These are phyloP conservation scores for Eriocheir sinensis DNA, from an alignment of 1,140 invertebrate species.

Conservation along the genomic window DNA sequence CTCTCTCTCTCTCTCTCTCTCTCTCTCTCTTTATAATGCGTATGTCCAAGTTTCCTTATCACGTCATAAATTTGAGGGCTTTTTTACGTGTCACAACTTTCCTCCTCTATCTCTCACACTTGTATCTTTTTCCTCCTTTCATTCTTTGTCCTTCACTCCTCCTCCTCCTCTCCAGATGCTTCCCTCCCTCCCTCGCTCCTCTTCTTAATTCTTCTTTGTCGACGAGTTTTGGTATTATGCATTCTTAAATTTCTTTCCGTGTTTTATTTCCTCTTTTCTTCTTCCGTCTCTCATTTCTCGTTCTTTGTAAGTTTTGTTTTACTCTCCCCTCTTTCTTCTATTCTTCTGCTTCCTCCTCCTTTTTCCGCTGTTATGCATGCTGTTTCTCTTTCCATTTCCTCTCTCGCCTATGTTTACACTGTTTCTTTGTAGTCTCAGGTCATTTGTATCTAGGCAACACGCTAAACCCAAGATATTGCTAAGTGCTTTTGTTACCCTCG, in stretches of 20 bases:
- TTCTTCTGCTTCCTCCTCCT: too few species aligned
- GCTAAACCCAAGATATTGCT: too few species aligned
- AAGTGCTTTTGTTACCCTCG: background rate
- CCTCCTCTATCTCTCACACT: background rate
- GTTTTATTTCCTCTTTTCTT: background rate
- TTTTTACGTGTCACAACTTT: constrained; percentile 15
- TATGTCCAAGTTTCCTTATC: constrained; percentile 24
- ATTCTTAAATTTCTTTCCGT: background rate
- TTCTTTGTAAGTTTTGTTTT: background rate
- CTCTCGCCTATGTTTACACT: too few species aligned
- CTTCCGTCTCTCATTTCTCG: too few species aligned
- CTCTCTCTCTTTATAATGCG: background rate
- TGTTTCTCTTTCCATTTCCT: background rate
- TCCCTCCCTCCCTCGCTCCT: background rate
- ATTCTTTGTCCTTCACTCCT: constrained; percentile 10
- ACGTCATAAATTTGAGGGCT: background rate
- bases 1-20: constrained; percentile 1
- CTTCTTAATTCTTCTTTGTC: constrained; percentile 15
- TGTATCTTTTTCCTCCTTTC: background rate
- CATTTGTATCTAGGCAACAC: too few species aligned
- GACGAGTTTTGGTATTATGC: background rate
- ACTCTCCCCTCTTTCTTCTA: background rate
- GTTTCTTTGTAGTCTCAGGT: too few species aligned
- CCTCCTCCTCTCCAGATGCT: background rate
- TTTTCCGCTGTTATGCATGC: background rate